These are phyloP conservation scores for Cheiracanthium punctorium DNA, from an alignment of 2,888 invertebrate species.

Conservation along the genomic window DNA sequence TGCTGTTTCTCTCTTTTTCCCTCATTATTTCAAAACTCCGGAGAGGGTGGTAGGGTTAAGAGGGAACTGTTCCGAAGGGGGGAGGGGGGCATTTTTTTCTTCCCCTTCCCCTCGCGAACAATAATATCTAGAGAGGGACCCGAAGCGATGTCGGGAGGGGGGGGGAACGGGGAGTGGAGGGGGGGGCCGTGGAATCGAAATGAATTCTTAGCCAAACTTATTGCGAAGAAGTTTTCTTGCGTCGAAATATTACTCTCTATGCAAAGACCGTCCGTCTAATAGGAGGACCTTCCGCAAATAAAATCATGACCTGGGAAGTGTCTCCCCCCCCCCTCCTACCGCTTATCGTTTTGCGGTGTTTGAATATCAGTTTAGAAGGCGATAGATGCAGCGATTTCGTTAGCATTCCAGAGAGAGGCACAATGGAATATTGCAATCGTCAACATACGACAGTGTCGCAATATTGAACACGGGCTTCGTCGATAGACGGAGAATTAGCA, in stretches of 20 bases:
- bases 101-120: slow-evolving; percentile 27
- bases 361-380: neutral
- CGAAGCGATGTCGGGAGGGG: slow-evolving; percentile 38
- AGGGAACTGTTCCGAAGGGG: slow-evolving; percentile 35
- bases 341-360: neutral
- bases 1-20: slow-evolving; percentile 42
- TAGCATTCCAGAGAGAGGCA: neutral
- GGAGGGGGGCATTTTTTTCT: too few relatives aligned
- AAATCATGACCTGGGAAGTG: neutral
- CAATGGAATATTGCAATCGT: neutral
- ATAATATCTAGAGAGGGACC: slow-evolving; percentile 61
- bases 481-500: too few relatives aligned
- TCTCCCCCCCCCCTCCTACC: neutral
- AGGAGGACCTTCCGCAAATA: slow-evolving; percentile 20
- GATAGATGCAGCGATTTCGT: neutral
- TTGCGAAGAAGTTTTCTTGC: slow-evolving; percentile 50
- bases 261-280: neutral
- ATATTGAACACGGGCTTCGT: neutral
- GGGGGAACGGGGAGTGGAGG: neutral
- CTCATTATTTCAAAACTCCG: slow-evolving; percentile 64
- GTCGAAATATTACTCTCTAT: slow-evolving; percentile 19
- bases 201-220: slow-evolving; percentile 67
- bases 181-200: slow-evolving; percentile 25
- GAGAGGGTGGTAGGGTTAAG: slow-evolving; percentile 61
- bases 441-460: neutral